Evolutionary conservation across 2,113 vertebrate genomes (phyloP), one percentile per base, ranked within the genome.

Genomic region (Sterna hirundo): DNA sequence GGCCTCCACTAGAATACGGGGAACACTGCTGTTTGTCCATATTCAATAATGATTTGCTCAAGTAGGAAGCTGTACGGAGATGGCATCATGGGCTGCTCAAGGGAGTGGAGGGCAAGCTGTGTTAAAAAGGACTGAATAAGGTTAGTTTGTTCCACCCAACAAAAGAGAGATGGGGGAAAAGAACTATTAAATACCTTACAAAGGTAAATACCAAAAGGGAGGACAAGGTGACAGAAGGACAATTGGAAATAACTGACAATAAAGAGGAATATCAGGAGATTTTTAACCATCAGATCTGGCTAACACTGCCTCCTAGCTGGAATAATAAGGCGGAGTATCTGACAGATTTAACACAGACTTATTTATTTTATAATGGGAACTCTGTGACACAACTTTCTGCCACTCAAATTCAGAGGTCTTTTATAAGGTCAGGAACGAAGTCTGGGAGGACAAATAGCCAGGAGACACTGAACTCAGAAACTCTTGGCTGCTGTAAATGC

Each of bases 401-500:
- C 58, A 74, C 68, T 90, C 62, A 77, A 52, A 68, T 44, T 44
- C 62, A 69, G 66, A 90, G 44, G 25, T 51, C 78, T 93, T 80
- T 85, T 27, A 75, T 66, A 89, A 96, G 94, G 87, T 94, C 84
- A 90, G 65, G 62, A 88, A 51, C 1, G 17, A 83, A 30, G 34
- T 52, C 47, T 68, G 61, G 55, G 81, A 92, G 61, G 71, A 93
- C 90, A 88, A 97, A 92, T n/a, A 32, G 20, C 58, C 42, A 78
- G 36, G 79, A 93, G 71, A 81, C 64, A 88, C 36, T 44, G 79
- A 62, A 38, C 40, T 88, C 38, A 34, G 70, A 72, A 91, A 80
- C 85, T 69, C 68, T 60, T 95, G 92, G 92, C 92, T 85, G 71
- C 85, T 77, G 58, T 75, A 94, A 93, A 95, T 90, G 88, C 95